Evolutionary conservation across 2,113 vertebrate species (phyloP).

Genomic region (Catagonus wagneri): DNA sequence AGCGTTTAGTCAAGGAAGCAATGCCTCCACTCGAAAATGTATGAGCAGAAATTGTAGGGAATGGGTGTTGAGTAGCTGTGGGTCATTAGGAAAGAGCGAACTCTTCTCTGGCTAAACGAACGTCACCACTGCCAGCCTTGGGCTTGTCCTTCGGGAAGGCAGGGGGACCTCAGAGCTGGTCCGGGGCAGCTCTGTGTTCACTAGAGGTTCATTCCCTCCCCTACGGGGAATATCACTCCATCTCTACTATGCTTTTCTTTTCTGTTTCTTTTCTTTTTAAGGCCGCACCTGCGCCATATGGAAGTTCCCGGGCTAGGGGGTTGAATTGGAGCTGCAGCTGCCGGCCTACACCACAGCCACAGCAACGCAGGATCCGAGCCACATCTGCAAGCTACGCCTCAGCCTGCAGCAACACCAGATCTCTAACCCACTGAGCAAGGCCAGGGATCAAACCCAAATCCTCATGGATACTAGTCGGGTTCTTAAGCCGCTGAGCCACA

Average conservation of each 20-base stretch:
- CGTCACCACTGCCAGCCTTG: not conserved
- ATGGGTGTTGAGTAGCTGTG: too few species aligned
- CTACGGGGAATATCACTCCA: not conserved
- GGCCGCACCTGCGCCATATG: too few species aligned
- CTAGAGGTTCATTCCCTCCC: not conserved
- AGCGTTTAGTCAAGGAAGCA: not conserved
- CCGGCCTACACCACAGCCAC: too few species aligned
- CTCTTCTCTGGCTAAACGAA: not conserved
- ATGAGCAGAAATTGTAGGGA: not conserved
- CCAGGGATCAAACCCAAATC: too few species aligned
- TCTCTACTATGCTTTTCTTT: not conserved
- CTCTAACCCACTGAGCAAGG: too few species aligned
- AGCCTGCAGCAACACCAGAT: too few species aligned
- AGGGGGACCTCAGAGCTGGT: not conserved
- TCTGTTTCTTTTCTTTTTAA: not conserved
- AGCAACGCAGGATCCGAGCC: too few species aligned
- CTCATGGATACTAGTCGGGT: too few species aligned
- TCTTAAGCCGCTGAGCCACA: too few species aligned
- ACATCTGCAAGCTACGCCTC: too few species aligned
- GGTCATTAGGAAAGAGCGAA: not conserved
- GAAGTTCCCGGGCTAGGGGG: too few species aligned
- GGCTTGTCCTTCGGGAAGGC: not conserved
- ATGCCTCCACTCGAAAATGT: not conserved
- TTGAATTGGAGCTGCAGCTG: too few species aligned
- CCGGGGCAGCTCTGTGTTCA: not conserved